A percentile compares a stretch with the other conserved stretches of the same genome.
Evolutionary conservation across 2,113 vertebrate genomes (phyloP).

Genomic region (Atlantisia rogersi): DNA sequence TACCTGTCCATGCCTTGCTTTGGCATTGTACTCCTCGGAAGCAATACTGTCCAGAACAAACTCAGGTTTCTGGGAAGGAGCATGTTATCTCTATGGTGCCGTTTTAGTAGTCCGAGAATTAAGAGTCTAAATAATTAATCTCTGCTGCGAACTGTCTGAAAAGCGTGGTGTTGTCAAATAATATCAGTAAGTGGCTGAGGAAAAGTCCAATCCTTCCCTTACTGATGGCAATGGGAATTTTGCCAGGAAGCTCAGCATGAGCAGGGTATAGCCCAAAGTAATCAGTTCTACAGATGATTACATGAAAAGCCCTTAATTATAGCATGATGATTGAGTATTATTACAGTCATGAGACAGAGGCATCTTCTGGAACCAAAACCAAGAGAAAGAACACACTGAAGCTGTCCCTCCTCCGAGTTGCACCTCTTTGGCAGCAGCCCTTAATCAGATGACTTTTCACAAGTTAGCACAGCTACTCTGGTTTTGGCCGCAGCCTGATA

Average conservation of each 20-base stretch:
- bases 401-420: neutral
- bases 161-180: neutral
- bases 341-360: slow-evolving; percentile 49
- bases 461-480: slow-evolving; percentile 6
- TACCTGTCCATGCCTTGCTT: neutral
- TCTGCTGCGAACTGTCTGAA: neutral
- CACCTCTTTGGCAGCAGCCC: neutral
- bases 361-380: slow-evolving; percentile 49
- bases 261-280: slow-evolving; percentile 46
- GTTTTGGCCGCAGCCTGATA: neutral
- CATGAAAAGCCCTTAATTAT: slow-evolving; percentile 63
- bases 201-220: neutral
- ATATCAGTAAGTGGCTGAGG: neutral
- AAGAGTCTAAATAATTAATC: slow-evolving; percentile 9
- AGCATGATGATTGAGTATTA: slow-evolving; percentile 45
- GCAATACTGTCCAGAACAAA: neutral
- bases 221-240: slow-evolving; percentile 10
- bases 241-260: slow-evolving; percentile 45
- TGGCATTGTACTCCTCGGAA: neutral
- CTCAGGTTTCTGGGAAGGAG: neutral
- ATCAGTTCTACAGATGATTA: slow-evolving; percentile 47
- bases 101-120: slow-evolving; percentile 19
- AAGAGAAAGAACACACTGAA: neutral
- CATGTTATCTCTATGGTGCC: neutral
- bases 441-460: slow-evolving; percentile 30